Base-by-base conservation (phyloP, 2,888 invertebrate species). In the Pristionchus arcanus region DNA sequence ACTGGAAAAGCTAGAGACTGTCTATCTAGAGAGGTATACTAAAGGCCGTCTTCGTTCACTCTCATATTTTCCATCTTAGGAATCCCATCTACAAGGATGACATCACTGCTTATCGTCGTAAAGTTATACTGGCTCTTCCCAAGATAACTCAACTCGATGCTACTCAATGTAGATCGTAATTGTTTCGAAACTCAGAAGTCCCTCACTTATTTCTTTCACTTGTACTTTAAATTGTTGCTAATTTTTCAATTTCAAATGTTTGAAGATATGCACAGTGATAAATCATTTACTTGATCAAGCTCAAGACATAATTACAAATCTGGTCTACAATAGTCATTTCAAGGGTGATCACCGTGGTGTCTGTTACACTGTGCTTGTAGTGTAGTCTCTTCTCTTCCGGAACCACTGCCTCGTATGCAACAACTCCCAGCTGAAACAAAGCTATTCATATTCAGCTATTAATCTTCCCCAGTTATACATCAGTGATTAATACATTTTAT, bases 81-180 rank as follows among this genome's bases (percentile, higher is more conserved):
- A 99, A 99, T 96, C 98, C 98, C 21, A 91, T 94, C 89, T 93
- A 94, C 90, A 91, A 90, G 55, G 90, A 90, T 87, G 92, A 93
- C 59, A 28, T 77, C 37, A 86, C 59, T 74, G 89, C 77, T 66
- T 89, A 89, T 77, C 83, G 94, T 96, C 85, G 98, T 93, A 99
- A 99, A 96, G 96, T 99, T 77, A 98, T 97, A 96, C 96, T 98
- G 90, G 96, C 97, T 1, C 96, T 98, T 34, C 98, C 99, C 0
- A 97, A 97, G 94, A 96, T 99, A 53, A 96, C 97, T 90, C 98
- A 99, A 96, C 97, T 99, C 93, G 99, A 99, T 96, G 99, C 99
- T 16, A 98, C 92, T 25, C 86, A 90, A 34, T 92, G 86, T 42
- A 37, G 86, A n/a, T 34, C 34, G 19, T 84, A 55, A 59, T 84